Evolutionary conservation across 1,140 invertebrate genomes (phyloP).

Genomic region (Armadillidium nasatum): DNA sequence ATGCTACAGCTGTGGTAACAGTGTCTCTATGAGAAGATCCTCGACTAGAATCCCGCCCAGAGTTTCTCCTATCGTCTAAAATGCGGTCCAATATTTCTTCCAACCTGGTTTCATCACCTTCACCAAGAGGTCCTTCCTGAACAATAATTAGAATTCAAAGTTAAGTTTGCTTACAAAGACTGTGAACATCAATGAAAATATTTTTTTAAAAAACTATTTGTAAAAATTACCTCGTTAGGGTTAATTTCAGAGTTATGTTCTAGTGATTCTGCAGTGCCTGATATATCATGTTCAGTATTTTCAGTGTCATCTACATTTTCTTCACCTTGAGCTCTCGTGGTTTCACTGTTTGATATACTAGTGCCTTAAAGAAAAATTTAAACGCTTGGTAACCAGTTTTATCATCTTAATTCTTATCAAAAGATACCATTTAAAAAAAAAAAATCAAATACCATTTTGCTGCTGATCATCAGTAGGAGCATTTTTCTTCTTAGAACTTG

Average conservation of each 20-base stretch:
- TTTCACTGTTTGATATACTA: constrained; percentile 58
- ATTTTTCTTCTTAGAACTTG: constrained; percentile 37
- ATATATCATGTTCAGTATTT: constrained; percentile 63
- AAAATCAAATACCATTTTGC: constrained; percentile 12
- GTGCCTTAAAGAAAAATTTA: constrained; percentile 21
- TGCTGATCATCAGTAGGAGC: constrained; percentile 45
- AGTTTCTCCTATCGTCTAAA: constrained; percentile 54
- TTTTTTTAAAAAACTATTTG: too few relatives aligned
- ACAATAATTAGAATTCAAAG: not conserved
- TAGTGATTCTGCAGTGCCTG: constrained; percentile 57
- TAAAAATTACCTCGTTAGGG: constrained; percentile 40
- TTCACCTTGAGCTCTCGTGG: constrained; percentile 59
- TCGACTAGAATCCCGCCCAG: constrained; percentile 16
- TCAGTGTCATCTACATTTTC: constrained; percentile 62
- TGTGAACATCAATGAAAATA: not conserved
- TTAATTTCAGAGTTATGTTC: constrained; percentile 57
- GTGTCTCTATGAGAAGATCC: constrained; percentile 27
- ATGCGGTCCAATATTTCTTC: constrained; percentile 68
- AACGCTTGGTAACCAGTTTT: not conserved
- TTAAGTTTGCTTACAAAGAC: not conserved
- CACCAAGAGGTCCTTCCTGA: constrained; percentile 38
- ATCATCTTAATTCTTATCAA: too few relatives aligned
- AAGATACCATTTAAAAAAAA: too few relatives aligned
- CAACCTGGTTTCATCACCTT: constrained; percentile 52
- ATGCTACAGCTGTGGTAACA: constrained; percentile 35